Evolutionary conservation across 2,888 invertebrate genomes (phyloP).

Genomic region (Hedya salicella): DNA sequence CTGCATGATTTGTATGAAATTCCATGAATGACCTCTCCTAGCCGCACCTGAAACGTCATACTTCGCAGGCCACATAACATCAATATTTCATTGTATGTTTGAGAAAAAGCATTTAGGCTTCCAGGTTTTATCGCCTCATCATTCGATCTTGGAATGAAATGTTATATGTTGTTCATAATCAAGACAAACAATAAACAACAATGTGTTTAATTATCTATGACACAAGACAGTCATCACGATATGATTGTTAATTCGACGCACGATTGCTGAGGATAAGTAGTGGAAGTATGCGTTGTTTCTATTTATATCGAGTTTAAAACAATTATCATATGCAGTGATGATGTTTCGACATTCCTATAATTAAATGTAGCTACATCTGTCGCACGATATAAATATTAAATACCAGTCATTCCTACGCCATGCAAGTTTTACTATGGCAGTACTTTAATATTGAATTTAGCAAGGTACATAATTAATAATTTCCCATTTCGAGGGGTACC

Average conservation of each 20-base stretch:
- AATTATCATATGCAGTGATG: not conserved
- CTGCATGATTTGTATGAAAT: too few relatives aligned
- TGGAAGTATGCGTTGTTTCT: not conserved
- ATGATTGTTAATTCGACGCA: constrained; percentile 13
- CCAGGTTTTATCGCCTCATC: not conserved
- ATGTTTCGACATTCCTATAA: not conserved
- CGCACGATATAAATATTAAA: too few relatives aligned
- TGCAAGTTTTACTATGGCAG: too few relatives aligned
- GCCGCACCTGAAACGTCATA: too few relatives aligned
- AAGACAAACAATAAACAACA: not conserved
- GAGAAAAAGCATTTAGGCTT: too few relatives aligned
- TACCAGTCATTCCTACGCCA: too few relatives aligned
- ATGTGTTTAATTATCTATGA: constrained; percentile 14
- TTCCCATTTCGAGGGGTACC: too few relatives aligned
- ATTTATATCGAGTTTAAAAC: not conserved
- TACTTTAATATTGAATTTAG: too few relatives aligned
- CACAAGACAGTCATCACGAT: not conserved
- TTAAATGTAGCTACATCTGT: not conserved
- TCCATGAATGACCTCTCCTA: too few relatives aligned
- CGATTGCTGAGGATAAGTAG: constrained; percentile 3
- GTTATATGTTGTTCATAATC: not conserved
- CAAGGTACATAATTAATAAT: too few relatives aligned
- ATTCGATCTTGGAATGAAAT: not conserved
- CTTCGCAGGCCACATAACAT: too few relatives aligned
- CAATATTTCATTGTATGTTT: too few relatives aligned